These are phyloP conservation scores for Cotesia chilonis DNA, from an alignment of 1,140 invertebrate genomes.

Conservation along the genomic window DNA sequence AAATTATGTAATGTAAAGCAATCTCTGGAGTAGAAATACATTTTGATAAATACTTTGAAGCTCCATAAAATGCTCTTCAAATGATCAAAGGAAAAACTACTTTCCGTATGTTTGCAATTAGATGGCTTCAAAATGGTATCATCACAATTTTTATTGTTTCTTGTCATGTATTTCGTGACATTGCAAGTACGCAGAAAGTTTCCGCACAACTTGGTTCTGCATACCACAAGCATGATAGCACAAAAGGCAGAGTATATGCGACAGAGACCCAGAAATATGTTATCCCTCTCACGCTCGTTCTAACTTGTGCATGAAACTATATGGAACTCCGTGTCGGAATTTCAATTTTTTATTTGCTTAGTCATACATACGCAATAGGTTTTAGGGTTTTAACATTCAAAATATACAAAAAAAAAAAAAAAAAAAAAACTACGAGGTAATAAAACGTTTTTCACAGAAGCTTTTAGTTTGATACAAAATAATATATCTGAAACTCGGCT, in stretches of 20 bases:
- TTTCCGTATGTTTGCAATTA: too few species aligned
- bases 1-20: too few species aligned
- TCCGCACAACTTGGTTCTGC: slow-evolving; percentile 5
- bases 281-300: slow-evolving; percentile 4
- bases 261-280: slow-evolving; percentile 8
- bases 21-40: too few species aligned
- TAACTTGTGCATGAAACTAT: slow-evolving; percentile 1
- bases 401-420: not conserved
- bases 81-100: too few species aligned
- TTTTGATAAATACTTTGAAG: too few species aligned
- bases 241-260: not conserved
- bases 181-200: slow-evolving; percentile 1
- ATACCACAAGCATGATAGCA: not conserved
- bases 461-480: slow-evolving; percentile 4
- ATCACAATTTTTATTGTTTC: not conserved
- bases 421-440: not conserved
- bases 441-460: slow-evolving; percentile 4
- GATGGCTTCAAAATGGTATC: too few species aligned
- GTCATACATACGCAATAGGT: not conserved
- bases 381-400: slow-evolving; percentile 8
- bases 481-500: not conserved
- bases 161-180: slow-evolving; percentile 10
- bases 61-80: too few species aligned
- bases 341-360: slow-evolving; percentile 9
- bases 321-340: slow-evolving; percentile 15